Base-by-base conservation (phyloP, 2,113 vertebrate genomes). In the Callospermophilus lateralis region DNA sequence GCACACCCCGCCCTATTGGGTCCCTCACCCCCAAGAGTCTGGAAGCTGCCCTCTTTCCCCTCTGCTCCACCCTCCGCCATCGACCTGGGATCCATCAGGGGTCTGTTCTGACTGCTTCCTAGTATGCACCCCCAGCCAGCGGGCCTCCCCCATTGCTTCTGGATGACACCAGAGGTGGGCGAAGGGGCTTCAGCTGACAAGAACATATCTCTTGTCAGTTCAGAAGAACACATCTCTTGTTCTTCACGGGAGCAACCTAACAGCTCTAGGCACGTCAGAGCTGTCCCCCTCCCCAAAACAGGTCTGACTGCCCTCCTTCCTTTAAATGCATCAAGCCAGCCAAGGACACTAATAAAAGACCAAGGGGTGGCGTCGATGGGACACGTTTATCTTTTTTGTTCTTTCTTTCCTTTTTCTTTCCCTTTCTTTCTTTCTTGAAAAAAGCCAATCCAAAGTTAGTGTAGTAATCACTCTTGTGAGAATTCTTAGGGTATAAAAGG, bases 151-250 rank as follows among this genome's bases (percentile, higher is more conserved):
- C 34, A 87, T 32, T 67, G 32, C 51, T 53, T 61, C 53, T 39
- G 7, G 53, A 20, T 51, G 83, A n/a, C 55, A 70, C 45, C 58
- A n/a, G 48, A 39, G 24, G 34, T 48, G 24, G 42, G 0, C 6
- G 0, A 2, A 19, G 16, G 30, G 30, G 37, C 48, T 97, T 8
- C 2, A 16, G 45, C 30, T 22, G 4, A 61, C 20, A 6, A 0
- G 3, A 42, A 16, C n/a, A 61, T 1, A 0, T 6, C 4, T 1
- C 45, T 42, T 42, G 42, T 42, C 42, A 42, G 42, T 42, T 42
- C 42, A 42, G 42, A 7, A 0, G 3, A 48, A 16, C 34, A 61
- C 1, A 0, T 7, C 4, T 1, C 42, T 42, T 42, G 42, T 42
- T 34, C 67, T 67, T 89, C 80, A 34, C 10, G 3, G 34, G 12